Evolutionary conservation across 2,888 invertebrate genomes (phyloP), one percentile per base, ranked within the genome.

Genomic region (Hesperia comma): DNA sequence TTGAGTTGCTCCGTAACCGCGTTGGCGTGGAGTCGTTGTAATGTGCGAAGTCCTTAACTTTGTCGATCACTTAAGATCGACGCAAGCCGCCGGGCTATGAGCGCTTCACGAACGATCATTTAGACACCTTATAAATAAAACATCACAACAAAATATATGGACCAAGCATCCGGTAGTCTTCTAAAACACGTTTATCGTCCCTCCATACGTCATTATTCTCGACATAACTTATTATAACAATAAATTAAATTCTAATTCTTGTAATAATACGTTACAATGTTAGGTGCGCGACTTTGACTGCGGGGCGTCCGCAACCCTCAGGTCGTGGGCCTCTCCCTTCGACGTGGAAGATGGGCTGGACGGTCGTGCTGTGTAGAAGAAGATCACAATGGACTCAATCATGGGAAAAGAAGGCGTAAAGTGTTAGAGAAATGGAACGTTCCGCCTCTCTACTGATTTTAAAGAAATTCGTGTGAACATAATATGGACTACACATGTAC

Each of bases 221-320:
- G 51, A 57, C 57, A 51, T 17, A 56, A 56, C 73, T 76, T 77
- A 74, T 79, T 79, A 75, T 81, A 78, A 77, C 82, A 78, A 80
- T 82, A 86, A 88, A 88, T 87, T 88, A 80, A 86, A 82, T 77
- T 81, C 74, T 80, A 80, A 85, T 86, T 80, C 80, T 75, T 77
- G 70, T 79, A 83, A 83, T 82, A 84, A 74, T 71, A 77, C 78
- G 76, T 76, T 79, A 87, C 82, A 87, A 80, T 80, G 77, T 84
- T 72, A 76, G 77, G 77, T 75, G 73, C 71, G 71, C 69, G 77
- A 43, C 75, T 75, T 69, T 51, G 71, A n/a, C 90, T 75, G 84
- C 88, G 80, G 89, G 90, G 77, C 33, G 82, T 70, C 77, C 70
- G 63, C 69, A 60, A 71, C 78, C 78, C 78, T 72, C 71, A 26